These are phyloP conservation scores for Anoncus sp. DNA, from an alignment of 2,888 invertebrate species.

Conservation along the genomic window DNA sequence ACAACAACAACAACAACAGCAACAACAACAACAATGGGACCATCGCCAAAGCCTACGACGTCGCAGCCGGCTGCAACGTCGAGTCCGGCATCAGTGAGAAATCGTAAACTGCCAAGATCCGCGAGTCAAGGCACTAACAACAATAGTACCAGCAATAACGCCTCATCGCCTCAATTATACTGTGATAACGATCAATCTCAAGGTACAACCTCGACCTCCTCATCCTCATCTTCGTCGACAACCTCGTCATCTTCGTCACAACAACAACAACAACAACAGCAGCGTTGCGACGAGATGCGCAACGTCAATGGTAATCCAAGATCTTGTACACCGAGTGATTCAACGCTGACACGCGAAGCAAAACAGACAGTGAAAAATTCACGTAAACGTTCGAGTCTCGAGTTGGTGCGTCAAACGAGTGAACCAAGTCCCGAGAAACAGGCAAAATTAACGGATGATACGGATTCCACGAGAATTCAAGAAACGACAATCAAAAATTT, in stretches of 20 bases:
- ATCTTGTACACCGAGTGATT: constrained; percentile 67
- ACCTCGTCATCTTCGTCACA: background rate
- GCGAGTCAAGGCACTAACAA: constrained; percentile 51
- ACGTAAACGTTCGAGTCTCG: constrained; percentile 78
- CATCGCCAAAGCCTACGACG: constrained; percentile 68
- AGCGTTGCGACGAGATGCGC: constrained; percentile 70
- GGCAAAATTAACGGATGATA: constrained; percentile 71
- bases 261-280: constrained; percentile 22
- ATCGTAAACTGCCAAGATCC: constrained; percentile 62
- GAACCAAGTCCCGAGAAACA: constrained; percentile 81
- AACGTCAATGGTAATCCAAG: constrained; percentile 47
- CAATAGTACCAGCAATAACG: constrained; percentile 66
- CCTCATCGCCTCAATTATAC: constrained; percentile 79
- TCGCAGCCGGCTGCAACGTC: constrained; percentile 67
- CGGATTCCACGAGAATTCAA: constrained; percentile 10
- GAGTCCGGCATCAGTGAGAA: constrained; percentile 52
- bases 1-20: constrained; percentile 64
- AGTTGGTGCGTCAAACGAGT: constrained; percentile 66
- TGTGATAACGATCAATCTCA: constrained; percentile 77
- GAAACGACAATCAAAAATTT: constrained; percentile 13
- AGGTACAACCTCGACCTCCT: background rate
- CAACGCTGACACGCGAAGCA: constrained; percentile 51
- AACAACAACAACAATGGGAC: constrained; percentile 64
- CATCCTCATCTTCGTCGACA: background rate
- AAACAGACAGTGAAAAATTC: constrained; percentile 71